These are phyloP conservation scores for Cabera pusaria DNA, from an alignment of 2,888 invertebrate species.

Conservation along the genomic window DNA sequence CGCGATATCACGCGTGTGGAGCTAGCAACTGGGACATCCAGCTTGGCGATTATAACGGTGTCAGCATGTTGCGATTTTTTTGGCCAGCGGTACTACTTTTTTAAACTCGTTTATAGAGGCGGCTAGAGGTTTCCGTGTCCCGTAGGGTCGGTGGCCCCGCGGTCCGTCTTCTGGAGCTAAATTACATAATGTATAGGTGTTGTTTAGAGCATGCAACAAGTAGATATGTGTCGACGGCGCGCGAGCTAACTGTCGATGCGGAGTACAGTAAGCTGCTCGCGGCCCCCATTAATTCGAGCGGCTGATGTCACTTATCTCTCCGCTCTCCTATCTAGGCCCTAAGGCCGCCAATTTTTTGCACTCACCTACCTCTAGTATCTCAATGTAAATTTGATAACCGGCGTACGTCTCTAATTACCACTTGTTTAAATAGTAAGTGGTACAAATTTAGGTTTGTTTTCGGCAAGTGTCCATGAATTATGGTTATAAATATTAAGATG, in stretches of 20 bases:
- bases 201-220: conserved; percentile 81
- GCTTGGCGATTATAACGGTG: conserved; percentile 84
- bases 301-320: conserved; percentile 83
- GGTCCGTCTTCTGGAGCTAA: conserved; percentile 78
- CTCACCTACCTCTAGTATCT: conserved; percentile 56
- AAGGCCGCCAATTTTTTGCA: conserved; percentile 81
- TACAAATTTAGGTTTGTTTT: conserved; percentile 59
- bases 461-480: conserved; percentile 44
- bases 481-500: no score
- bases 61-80: conserved; percentile 85
- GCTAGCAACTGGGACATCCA: conserved; percentile 82
- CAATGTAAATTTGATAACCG: conserved; percentile 74
- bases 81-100: conserved; percentile 84
- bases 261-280: conserved; percentile 83
- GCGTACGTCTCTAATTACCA: conserved; percentile 70
- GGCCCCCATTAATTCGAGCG: conserved; percentile 82
- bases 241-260: conserved; percentile 83
- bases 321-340: conserved; percentile 82
- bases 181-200: conserved; percentile 83
- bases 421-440: conserved; percentile 62
- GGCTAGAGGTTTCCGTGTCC: conserved; percentile 83
- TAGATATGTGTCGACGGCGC: conserved; percentile 82
- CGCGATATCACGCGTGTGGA: conserved; percentile 68
- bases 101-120: conserved; percentile 83
- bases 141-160: conserved; percentile 82